Conservation (phyloP, 2,888 invertebrate genomes). For the Bombylius major region DNA sequence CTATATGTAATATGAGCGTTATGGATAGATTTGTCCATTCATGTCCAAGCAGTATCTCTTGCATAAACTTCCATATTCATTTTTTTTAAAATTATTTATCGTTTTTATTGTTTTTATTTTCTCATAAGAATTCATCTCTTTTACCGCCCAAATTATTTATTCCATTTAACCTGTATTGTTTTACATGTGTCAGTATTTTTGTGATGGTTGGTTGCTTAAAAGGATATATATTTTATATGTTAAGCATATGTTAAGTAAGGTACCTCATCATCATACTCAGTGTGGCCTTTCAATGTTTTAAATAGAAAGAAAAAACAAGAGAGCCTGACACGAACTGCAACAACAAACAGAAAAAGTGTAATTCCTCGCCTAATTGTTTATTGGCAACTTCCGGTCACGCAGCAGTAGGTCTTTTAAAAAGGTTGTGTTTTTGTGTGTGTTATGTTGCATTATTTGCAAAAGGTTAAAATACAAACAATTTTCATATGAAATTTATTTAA, state of each 20-base stretch:
- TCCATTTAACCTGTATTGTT: conserved; percentile 3
- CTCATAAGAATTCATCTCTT: no score
- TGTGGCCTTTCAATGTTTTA: no score
- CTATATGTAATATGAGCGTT: not conserved
- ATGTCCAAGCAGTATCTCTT: no score
- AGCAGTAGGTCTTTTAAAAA: conserved; percentile 9
- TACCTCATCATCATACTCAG: not conserved
- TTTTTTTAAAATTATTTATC: no score
- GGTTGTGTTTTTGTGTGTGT: no score
- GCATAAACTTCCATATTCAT: no score
- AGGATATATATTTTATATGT: not conserved
- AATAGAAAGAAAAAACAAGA: no score
- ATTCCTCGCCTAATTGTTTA: conserved; percentile 15
- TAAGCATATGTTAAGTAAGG: conserved; percentile 7
- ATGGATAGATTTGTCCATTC: no score
- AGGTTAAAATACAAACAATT: no score
- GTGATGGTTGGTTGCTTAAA: not conserved
- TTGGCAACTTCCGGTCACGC: conserved; percentile 17
- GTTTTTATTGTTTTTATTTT: no score
- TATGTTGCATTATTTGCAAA: no score
- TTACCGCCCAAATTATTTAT: not conserved
- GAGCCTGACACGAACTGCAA: conserved; percentile 4
- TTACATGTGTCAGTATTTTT: not conserved
- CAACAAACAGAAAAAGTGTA: conserved; percentile 1
- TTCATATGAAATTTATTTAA: no score